These are phyloP conservation scores for Heliconius eleuchia DNA, from an alignment of 1,140 invertebrate species.

Conservation along the genomic window DNA sequence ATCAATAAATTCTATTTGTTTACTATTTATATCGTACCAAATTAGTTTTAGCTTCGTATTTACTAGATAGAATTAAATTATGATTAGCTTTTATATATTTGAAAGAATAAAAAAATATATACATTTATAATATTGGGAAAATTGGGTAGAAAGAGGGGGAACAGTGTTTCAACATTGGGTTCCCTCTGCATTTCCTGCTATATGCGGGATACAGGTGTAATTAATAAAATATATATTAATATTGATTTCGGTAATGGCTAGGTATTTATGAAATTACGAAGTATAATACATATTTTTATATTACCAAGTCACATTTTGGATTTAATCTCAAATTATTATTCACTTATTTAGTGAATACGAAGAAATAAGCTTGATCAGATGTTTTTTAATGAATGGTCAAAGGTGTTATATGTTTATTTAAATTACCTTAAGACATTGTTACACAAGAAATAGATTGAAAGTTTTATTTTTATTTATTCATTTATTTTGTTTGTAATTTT, in stretches of 20 bases:
- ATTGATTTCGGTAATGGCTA: not conserved
- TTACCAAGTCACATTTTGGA: not conserved
- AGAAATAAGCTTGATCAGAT: not conserved
- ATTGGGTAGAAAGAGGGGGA: too few relatives aligned
- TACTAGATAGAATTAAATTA: not conserved
- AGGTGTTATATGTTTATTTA: slow-evolving; percentile 27
- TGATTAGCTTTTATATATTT: not conserved
- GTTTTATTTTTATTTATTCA: slow-evolving; percentile 43
- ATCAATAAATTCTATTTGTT: too few relatives aligned
- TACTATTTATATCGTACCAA: slow-evolving; percentile 7
- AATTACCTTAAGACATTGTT: slow-evolving; percentile 55
- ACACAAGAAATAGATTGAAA: slow-evolving; percentile 48
- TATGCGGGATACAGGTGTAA: too few relatives aligned
- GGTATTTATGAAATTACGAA: not conserved
- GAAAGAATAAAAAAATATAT: not conserved
- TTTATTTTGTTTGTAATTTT: slow-evolving; percentile 28
- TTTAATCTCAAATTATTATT: not conserved
- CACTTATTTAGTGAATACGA: slow-evolving; percentile 1
- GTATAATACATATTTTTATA: not conserved
- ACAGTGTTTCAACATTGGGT: too few relatives aligned
- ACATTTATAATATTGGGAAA: not conserved
- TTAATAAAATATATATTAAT: not conserved
- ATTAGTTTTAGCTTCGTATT: slow-evolving; percentile 8
- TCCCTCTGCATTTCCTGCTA: too few relatives aligned
- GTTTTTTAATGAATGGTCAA: slow-evolving; percentile 4